Evolutionary conservation across 1,140 invertebrate genomes (phyloP), one percentile per base, ranked within the genome.

Genomic region (Globodera rostochiensis): DNA sequence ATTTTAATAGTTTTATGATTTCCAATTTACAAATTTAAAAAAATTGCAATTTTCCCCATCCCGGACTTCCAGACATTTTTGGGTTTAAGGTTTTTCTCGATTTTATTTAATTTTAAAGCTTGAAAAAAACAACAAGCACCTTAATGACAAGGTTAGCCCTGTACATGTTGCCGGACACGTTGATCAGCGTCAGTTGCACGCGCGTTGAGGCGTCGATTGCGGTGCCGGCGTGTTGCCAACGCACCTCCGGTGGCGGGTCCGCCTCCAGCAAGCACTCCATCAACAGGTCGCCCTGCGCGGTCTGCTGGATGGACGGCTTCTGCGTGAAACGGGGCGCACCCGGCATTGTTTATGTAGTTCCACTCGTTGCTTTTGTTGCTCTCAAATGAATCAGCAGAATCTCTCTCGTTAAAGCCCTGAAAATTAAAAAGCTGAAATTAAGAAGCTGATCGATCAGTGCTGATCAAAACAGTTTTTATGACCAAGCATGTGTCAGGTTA

Each of bases 251-350:
- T 70, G 80, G 75, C 46, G 88, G 88, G 81, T 90, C 88, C 83
- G 90, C 86, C 82, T 90, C 90, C 80, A 90, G 85, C 80, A 89
- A 92, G 91, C 96, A 98, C 91, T 97, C 95, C 95, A 98, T 96
- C 84, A 97, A 93, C 84, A 98, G 92, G 90, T 97, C 95, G 69
- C 95, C 96, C 83, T 96, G 94, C 60, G 95, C 95, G 83, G 96
- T 95, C 92, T 98, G 96, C 86, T 95, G 93, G 86, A 98, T 98
- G 50, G 95, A 96, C 76, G 96, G 96, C 91, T 97, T 97, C 92
- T 97, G 97, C 69, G 96, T 96, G 91, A 98, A 98, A 86, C 96
- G 93, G 71, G 96, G 96, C 80, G 95, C 93, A 83, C 95, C 95
- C 77, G 89, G 89, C 88, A 89, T 89, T 73, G 81, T 88, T 75